Evolutionary conservation across 2,797 vertebrate genomes (phyloP), one percentile per base, ranked within the genome.

Genomic region (Pseudochirops corinnae): DNA sequence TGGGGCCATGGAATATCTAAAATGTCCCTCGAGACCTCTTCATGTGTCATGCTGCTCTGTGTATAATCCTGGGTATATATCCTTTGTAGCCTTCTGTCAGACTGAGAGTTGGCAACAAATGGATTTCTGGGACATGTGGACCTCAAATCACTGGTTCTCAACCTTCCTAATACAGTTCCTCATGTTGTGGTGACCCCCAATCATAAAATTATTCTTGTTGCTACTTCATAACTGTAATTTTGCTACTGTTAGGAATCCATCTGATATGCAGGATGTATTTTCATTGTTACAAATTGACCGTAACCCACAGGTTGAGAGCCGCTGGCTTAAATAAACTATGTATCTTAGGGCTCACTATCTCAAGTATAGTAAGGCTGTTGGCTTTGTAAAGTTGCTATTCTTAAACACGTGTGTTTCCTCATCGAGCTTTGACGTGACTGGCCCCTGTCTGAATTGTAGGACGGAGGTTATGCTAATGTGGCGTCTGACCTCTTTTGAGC

Each of bases 401-500:
- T 39, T 74, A 14, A 0, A 7, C 18, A 60, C 67, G 60, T 60
- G 9, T 57, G 14, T 3, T 33, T 55, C 24, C 46, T 55, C 46
- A 0, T 1, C 0, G 55, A 62, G 46, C 90, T 82, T 39, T 12
- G 39, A 87, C 50, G 28, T 55, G 31, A 46, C 62, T 4, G 28
- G 4, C 13, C 7, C 4, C 0, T 33, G n/a, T 6, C n/a, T 62
- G n/a, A 9, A 55, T 10, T 0, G 55, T 31, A 21, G 52, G 29
- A 52, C 33, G 2, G 18, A 12, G 11, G 50, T 9, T 2, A 33
- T 2, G 0, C 28, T 29, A 0, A 0, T 18, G 26, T 55, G 29
- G 50, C 58, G 29, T 11, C 0, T 14, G 6, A 39, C 39, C 50
- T 90, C 58, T 50, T 18, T 3, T 4, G 31, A 55, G 28, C 24